These are phyloP conservation scores for Papilio protenor DNA, from an alignment of 2,888 invertebrate genomes.

Conservation along the genomic window DNA sequence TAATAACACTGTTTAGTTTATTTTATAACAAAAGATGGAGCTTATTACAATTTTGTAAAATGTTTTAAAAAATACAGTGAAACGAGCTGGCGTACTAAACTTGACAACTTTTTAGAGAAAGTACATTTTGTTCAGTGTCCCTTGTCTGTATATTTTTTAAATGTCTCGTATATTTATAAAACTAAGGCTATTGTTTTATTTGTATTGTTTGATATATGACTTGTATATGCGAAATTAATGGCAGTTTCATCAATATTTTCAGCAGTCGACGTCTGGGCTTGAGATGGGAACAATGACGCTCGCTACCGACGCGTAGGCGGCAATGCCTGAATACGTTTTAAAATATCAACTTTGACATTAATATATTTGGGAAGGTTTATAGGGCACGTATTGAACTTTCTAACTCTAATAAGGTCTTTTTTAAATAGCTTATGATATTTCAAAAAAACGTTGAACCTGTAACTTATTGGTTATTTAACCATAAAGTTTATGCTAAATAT, in stretches of 20 bases:
- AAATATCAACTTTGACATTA: slow-evolving; percentile 26
- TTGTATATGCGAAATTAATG: slow-evolving; percentile 32
- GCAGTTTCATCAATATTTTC: slow-evolving; percentile 29
- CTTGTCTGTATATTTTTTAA: not conserved
- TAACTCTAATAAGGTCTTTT: not conserved
- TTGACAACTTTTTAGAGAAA: too few species aligned
- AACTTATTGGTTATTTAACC: not conserved
- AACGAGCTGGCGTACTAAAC: too few species aligned
- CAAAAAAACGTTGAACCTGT: not conserved
- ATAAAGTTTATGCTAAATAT: not conserved
- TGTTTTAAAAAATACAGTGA: too few species aligned
- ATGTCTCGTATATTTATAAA: too few species aligned
- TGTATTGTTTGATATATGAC: not conserved
- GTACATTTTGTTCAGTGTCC: too few species aligned
- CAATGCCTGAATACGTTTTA: not conserved
- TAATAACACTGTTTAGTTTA: too few species aligned
- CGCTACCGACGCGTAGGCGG: not conserved
- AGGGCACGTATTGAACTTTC: slow-evolving; percentile 11
- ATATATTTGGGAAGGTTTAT: not conserved
- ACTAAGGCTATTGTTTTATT: not conserved
- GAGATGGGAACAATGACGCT: slow-evolving; percentile 36
- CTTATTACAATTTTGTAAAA: too few species aligned
- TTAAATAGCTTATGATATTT: slow-evolving; percentile 4
- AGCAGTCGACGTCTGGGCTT: slow-evolving; percentile 11
- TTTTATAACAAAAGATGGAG: too few species aligned